Conservation (phyloP, 2,797 vertebrate genomes). For the Glyptemys insculpta region DNA sequence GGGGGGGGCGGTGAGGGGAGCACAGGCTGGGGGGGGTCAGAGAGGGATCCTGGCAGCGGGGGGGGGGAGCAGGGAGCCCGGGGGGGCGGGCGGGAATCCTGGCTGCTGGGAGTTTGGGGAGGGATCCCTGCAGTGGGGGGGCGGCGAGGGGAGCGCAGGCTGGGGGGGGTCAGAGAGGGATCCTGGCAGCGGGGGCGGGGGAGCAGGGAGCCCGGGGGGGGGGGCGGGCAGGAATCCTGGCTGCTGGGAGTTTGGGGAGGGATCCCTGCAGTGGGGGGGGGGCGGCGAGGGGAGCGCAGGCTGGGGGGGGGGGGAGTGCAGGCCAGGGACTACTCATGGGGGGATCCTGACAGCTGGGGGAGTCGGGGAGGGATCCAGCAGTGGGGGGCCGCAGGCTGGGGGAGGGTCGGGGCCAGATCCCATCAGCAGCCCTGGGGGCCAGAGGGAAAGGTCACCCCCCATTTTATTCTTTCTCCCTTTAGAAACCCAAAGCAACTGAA, state of each 20-base stretch:
- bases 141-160: slow-evolving; percentile 23
- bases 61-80: slow-evolving; percentile 4
- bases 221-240: background rate
- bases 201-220: background rate
- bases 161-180: slow-evolving; percentile 14
- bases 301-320: too few species aligned
- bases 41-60: slow-evolving; percentile 53
- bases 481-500: background rate
- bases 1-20: too few species aligned
- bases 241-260: background rate
- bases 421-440: slow-evolving; percentile 42
- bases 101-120: background rate
- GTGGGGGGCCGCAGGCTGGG: too few species aligned
- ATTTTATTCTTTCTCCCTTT: background rate
- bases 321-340: background rate
- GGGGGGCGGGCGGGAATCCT: rapidly evolving
- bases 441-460: slow-evolving; percentile 39
- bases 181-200: background rate
- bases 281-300: background rate
- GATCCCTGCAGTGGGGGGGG: slow-evolving; percentile 27
- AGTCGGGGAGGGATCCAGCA: too few species aligned
- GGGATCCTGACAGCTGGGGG: slow-evolving; percentile 34
- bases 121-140: slow-evolving; percentile 48
- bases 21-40: background rate
- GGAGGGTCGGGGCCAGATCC: background rate